Conservation (phyloP, 2,888 invertebrate species). For the Taenaris catops region DNA sequence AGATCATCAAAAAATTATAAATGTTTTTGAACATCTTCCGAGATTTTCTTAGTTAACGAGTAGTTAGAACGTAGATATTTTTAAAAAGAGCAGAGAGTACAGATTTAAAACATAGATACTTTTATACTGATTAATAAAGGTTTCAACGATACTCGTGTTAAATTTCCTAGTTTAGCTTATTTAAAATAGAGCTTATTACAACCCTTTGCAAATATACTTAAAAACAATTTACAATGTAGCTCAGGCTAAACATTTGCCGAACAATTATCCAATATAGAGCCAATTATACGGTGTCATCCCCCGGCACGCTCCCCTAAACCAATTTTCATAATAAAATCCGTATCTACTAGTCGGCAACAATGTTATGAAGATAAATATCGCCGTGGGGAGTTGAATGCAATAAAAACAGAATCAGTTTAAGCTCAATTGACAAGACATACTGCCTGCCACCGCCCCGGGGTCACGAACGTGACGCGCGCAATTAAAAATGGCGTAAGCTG, state of each 20-base stretch:
- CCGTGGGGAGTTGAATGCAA: slow-evolving; percentile 56
- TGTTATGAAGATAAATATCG: slow-evolving; percentile 75
- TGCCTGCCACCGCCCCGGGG: slow-evolving; percentile 40
- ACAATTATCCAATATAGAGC: slow-evolving; percentile 67
- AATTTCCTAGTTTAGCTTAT: too few species aligned
- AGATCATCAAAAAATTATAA: too few species aligned
- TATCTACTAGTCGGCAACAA: slow-evolving; percentile 58
- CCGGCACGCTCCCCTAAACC: slow-evolving; percentile 48
- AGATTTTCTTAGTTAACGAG: too few species aligned
- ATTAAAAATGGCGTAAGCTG: slow-evolving; percentile 47
- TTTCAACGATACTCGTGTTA: too few species aligned
- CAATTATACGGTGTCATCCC: slow-evolving; percentile 65
- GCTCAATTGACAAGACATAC: slow-evolving; percentile 70
- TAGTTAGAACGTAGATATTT: too few species aligned
- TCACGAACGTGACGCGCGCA: slow-evolving; percentile 23
- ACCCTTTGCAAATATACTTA: too few species aligned
- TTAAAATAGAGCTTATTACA: too few species aligned
- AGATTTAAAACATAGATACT: too few species aligned
- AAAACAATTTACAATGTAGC: slow-evolving; percentile 19
- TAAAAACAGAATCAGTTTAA: slow-evolving; percentile 74
- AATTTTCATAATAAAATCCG: slow-evolving; percentile 69
- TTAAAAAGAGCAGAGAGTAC: too few species aligned
- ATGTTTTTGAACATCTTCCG: too few species aligned
- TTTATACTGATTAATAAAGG: too few species aligned
- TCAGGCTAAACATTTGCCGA: slow-evolving; percentile 48